These are phyloP conservation scores for Streblospio benedicti DNA, from an alignment of 1,140 invertebrate species.

Conservation along the genomic window DNA sequence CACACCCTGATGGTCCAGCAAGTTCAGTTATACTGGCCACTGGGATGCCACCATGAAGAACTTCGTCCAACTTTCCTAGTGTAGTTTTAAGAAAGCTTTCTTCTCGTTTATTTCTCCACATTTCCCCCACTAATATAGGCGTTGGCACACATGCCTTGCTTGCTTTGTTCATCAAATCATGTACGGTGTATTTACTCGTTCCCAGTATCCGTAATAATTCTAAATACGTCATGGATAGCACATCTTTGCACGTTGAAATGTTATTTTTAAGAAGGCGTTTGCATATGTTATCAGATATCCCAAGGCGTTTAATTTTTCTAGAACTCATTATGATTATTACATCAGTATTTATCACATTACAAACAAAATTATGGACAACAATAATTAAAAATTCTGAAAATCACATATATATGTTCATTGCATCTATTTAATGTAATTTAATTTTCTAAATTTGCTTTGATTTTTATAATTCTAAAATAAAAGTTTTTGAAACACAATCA, in stretches of 20 bases:
- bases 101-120: not conserved
- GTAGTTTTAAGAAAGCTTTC: slow-evolving; percentile 2
- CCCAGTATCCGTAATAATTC: slow-evolving; percentile 27
- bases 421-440: too few species aligned
- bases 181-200: slow-evolving; percentile 14
- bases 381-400: too few species aligned
- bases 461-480: too few species aligned
- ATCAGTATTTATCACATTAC: too few species aligned
- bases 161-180: slow-evolving; percentile 20
- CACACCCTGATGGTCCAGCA: slow-evolving; percentile 34
- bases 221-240: slow-evolving; percentile 23
- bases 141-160: slow-evolving; percentile 20
- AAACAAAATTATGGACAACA: too few species aligned
- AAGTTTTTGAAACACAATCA: too few species aligned
- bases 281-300: slow-evolving; percentile 17
- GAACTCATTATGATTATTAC: too few species aligned
- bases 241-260: slow-evolving; percentile 24
- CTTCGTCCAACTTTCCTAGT: slow-evolving; percentile 24
- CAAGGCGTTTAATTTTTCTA: not conserved
- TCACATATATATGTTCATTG: too few species aligned
- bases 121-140: slow-evolving; percentile 16
- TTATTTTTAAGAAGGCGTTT: slow-evolving; percentile 12
- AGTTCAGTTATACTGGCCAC: slow-evolving; percentile 31
- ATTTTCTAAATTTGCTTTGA: too few species aligned
- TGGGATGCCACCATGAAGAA: slow-evolving; percentile 30